These are phyloP conservation scores for Thereva unica DNA, from an alignment of 2,888 invertebrate genomes.

Conservation along the genomic window DNA sequence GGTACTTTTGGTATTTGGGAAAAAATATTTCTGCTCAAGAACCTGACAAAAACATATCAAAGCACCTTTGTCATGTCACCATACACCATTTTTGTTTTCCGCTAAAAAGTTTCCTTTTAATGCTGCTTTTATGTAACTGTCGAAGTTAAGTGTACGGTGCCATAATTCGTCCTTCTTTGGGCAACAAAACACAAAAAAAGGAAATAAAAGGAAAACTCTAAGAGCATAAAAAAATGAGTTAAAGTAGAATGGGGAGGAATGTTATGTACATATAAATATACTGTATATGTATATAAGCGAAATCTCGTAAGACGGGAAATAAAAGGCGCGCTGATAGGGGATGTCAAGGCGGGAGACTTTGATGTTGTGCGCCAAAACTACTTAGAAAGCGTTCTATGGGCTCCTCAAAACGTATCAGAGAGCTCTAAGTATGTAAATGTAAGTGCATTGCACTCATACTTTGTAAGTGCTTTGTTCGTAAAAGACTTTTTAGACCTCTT, in stretches of 20 bases:
- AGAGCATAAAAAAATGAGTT: conserved; percentile 24
- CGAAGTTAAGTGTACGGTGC: conserved; percentile 13
- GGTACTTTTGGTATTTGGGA: background rate
- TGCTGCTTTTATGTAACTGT: conserved; percentile 20
- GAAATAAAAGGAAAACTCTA: conserved; percentile 29
- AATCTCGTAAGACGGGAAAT: conserved; percentile 11
- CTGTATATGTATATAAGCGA: background rate
- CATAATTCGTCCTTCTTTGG: conserved; percentile 22
- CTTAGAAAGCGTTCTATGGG: conserved; percentile 30
- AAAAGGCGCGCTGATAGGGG: conserved; percentile 23
- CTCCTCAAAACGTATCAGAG: background rate
- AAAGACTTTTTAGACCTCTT: conserved; percentile 9
- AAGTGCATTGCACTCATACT: conserved; percentile 21
- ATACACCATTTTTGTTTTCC: background rate
- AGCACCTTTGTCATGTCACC: conserved; percentile 22
- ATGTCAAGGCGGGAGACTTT: conserved; percentile 31
- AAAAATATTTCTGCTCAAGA: conserved; percentile 5
- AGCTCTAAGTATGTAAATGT: conserved; percentile 21
- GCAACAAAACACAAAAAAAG: conserved; percentile 15
- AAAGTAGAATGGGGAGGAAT: background rate
- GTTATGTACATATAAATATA: background rate
- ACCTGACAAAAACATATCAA: conserved; percentile 12
- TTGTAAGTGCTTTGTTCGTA: conserved; percentile 9
- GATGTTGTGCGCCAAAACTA: conserved; percentile 36
- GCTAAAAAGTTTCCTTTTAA: conserved; percentile 31